phyloP scores from a whole-genome alignment of 2,797 vertebrate genomes.

The Periparus ater region DNA sequence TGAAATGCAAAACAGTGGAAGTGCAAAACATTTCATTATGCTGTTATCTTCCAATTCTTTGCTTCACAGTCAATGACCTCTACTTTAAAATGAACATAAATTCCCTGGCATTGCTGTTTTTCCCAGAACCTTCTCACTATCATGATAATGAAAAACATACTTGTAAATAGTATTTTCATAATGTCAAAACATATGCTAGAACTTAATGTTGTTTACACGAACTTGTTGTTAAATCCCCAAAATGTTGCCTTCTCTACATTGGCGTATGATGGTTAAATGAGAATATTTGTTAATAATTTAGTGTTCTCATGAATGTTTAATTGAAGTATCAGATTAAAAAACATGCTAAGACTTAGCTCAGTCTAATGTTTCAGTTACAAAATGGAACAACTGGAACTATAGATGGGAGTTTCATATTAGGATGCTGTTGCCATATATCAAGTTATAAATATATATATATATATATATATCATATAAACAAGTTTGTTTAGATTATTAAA shows the following conservation, averaged over 20 bases:
- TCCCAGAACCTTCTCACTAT: background rate
- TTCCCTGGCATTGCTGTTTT: background rate
- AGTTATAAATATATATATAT: too few species aligned
- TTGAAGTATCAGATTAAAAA: slow-evolving; percentile 72
- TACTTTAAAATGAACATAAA: background rate
- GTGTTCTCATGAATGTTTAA: slow-evolving; percentile 74
- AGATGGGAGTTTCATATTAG: background rate
- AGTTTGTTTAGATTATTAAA: background rate
- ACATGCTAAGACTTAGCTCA: slow-evolving; percentile 41
- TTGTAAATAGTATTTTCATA: slow-evolving; percentile 26
- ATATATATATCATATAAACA: too few species aligned
- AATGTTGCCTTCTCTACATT: slow-evolving; percentile 1
- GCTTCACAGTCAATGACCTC: background rate
- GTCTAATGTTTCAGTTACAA: slow-evolving; percentile 54
- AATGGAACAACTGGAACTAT: slow-evolving; percentile 5
- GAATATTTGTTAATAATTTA: slow-evolving; percentile 74
- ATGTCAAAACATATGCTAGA: background rate
- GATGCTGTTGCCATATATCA: background rate
- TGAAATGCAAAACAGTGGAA: background rate
- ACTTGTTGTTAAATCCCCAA: background rate
- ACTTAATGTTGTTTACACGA: slow-evolving; percentile 17
- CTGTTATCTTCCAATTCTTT: background rate
- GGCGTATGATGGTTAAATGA: slow-evolving; percentile 55
- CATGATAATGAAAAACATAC: background rate
- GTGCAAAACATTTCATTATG: slow-evolving; percentile 15